Base-by-base conservation (phyloP, 2,888 invertebrate species). In the Euplexia lucipara region DNA sequence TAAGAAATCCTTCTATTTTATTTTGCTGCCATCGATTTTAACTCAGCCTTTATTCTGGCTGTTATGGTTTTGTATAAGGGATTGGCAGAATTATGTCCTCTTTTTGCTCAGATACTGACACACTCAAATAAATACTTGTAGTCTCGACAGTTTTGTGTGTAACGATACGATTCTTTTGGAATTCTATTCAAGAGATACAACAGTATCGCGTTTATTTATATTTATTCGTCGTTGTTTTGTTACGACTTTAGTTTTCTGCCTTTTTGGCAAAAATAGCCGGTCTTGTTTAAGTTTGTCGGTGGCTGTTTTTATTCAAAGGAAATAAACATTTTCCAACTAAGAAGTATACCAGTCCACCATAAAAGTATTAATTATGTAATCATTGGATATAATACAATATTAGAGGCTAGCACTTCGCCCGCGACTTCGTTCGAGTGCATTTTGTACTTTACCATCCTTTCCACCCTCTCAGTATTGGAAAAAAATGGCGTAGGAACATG, bases 71-170 rank as follows among this genome's bases (percentile, higher is more conserved):
- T n/a, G 10, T 14, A 39, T 16, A 32, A 18, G n/a, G 16, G 2
- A 41, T 14, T 12, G 14, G 1, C 42, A 14, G n/a, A 35, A 14
- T 49, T 7, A 7, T 41, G 2, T 26, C 2, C 0, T 6, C 18
- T 30, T 45, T 53, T 22, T 6, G n/a, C 30, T 42, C 3, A 16
- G 22, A 35, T 39, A 16, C 9, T 32, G 30, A 30, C 22, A 35
- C 4, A n/a, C 2, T 9, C 14, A 53, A 35, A 54, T 69, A 53
- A 58, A 60, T 42, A 70, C 75, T 75, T 70, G 49, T 34, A n/a
- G 63, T 70, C 70, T 70, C 61, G 71, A 71, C 76, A 14, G 37
- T 20, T 52, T 32, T 26, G 32, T 37, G 32, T 48, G 20, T 30
- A 34, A 30, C 12, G 34, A 18, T 22, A 49, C n/a, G n/a, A 66